Conservation (phyloP, 2,888 invertebrate genomes). For the Yponomeuta plumbellus region DNA sequence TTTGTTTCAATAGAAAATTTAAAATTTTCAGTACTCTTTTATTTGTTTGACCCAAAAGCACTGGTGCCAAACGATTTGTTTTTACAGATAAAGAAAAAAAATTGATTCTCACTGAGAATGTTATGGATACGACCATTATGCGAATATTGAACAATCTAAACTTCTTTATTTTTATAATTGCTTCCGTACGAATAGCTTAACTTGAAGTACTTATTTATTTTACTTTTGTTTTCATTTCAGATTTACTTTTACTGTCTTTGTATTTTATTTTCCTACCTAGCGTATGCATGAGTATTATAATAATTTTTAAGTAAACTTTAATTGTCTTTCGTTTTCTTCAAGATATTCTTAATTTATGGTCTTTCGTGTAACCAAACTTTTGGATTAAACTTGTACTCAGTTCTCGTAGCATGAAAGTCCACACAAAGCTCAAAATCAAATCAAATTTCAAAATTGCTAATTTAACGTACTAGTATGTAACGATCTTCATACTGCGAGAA, state of each 20-base stretch:
- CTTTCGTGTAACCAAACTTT: background rate
- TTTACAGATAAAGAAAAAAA: constrained; percentile 20
- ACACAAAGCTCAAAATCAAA: too few species aligned
- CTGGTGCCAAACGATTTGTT: constrained; percentile 55
- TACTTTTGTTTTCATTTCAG: constrained; percentile 36
- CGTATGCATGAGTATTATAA: constrained; percentile 53
- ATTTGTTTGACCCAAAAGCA: constrained; percentile 32
- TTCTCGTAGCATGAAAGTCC: too few species aligned
- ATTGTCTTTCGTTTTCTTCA: constrained; percentile 23
- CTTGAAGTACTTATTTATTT: constrained; percentile 24
- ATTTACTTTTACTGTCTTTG: constrained; percentile 36
- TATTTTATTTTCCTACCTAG: constrained; percentile 50
- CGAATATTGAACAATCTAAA: background rate
- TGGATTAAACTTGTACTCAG: too few species aligned
- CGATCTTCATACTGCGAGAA: too few species aligned
- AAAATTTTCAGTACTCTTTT: background rate
- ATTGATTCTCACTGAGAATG: constrained; percentile 50
- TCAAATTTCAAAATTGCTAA: too few species aligned
- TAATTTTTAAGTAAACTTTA: constrained; percentile 36
- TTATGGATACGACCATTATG: constrained; percentile 52
- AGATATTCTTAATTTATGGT: constrained; percentile 40
- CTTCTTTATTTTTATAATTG: constrained; percentile 38
- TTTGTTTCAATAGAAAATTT: background rate
- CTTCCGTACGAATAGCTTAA: constrained; percentile 64
- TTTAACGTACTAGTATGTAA: too few species aligned